Evolutionary conservation across 2,797 vertebrate genomes (phyloP).

Genomic region (Crypturellus tataupa): DNA sequence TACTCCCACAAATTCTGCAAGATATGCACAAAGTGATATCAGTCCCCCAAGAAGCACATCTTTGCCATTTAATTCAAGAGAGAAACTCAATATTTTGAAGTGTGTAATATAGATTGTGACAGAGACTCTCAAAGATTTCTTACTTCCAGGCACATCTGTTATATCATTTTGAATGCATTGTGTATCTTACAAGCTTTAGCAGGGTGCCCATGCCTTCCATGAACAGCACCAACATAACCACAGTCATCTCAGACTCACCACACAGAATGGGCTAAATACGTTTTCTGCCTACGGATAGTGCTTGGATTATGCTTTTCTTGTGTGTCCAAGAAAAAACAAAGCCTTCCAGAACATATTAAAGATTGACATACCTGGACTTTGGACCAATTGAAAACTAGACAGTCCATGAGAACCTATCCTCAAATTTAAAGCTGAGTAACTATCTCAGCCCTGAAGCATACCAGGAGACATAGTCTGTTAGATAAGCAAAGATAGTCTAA

Average conservation of each 20-base stretch:
- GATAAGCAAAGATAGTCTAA: not conserved
- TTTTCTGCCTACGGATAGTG: not conserved
- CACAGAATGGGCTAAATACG: not conserved
- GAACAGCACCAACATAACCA: not conserved
- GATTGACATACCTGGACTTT: not conserved
- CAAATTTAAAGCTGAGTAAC: not conserved
- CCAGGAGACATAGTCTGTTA: not conserved
- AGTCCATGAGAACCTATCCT: not conserved
- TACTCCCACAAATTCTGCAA: not conserved
- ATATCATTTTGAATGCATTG: not conserved
- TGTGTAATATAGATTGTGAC: not conserved
- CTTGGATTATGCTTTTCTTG: not conserved
- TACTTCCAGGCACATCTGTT: not conserved
- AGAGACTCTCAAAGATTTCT: not conserved
- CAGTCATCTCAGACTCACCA: not conserved
- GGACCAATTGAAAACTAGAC: not conserved
- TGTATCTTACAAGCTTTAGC: not conserved
- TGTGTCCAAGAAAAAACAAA: not conserved
- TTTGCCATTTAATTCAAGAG: not conserved
- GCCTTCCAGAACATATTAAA: not conserved
- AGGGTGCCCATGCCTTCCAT: not conserved
- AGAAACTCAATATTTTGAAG: constrained; percentile 4
- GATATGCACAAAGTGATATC: not conserved
- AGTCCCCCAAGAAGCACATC: not conserved
- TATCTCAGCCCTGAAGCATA: not conserved